A percentile compares a stretch with the other conserved stretches of the same genome.
Evolutionary conservation across 2,113 vertebrate species (phyloP).

Genomic region (Aptenodytes patagonicus): DNA sequence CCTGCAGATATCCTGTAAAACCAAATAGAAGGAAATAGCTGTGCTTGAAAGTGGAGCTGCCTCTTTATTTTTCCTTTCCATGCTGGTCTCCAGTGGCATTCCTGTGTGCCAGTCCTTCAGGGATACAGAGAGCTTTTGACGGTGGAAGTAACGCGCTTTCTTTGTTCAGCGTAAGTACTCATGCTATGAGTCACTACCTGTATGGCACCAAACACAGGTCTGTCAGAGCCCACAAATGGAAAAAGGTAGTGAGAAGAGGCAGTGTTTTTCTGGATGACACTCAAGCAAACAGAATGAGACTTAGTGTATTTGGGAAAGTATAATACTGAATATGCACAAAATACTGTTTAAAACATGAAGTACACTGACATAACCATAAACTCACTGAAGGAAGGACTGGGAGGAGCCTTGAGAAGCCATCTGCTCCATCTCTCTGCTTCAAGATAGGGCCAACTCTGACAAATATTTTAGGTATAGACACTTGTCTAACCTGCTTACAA

Average conservation of each 20-base stretch:
- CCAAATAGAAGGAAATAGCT: neutral
- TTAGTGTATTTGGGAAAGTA: neutral
- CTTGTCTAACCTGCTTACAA: neutral
- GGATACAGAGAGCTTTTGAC: neutral
- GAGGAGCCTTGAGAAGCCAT: neutral
- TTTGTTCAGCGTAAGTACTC: neutral
- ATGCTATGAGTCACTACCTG: neutral
- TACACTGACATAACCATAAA: neutral
- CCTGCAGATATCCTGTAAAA: neutral
- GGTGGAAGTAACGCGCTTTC: neutral
- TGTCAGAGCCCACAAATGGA: neutral
- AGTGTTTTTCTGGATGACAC: neutral
- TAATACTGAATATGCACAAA: neutral
- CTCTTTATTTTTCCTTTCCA: neutral
- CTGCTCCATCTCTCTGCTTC: neutral
- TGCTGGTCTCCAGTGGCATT: neutral
- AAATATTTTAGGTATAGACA: neutral
- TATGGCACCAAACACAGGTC: neutral
- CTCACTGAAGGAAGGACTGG: neutral
- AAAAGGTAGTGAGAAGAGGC: neutral
- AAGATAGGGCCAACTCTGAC: neutral
- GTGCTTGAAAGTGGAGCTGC: neutral
- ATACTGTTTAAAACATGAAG: neutral
- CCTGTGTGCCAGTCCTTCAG: neutral
- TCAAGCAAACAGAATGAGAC: neutral